Base-by-base conservation (phyloP, 2,888 invertebrate genomes). In the Protonemura montana region DNA sequence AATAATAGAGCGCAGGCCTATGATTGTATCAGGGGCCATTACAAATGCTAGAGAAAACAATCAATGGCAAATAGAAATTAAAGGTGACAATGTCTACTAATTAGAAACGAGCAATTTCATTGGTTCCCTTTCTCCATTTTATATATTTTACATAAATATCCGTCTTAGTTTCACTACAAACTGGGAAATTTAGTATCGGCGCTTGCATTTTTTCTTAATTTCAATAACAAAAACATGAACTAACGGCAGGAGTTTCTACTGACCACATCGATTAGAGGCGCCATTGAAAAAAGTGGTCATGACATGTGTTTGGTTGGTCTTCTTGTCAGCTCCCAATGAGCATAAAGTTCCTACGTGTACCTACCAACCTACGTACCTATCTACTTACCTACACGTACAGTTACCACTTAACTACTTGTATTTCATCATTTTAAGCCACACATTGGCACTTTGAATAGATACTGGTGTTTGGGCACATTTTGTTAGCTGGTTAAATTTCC, bases 251-350 rank as follows among this genome's bases (percentile, higher is more conserved):
- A 59, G 59, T 59, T 21, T 21, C 59, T 59, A 59, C 21, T 6
- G 35, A n/a, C 13, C 21, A 59, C 13, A 59, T 59, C 21, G 3
- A 59, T 7, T 59, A 21, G 59, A 59, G 59, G 21, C 59, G 21
- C 13, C 59, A 59, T 59, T 59, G 59, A 59, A 59, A 59, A 59
- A 59, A 10, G 21, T 59, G 59, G 59, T 59, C 7, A 59, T 59
- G 59, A 59, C 59, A 59, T 59, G 59, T 59, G 59, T 59, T 59
- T 59, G 59, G 59, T 59, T 59, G 59, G 59, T 59, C 59, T 59
- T 59, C 59, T 21, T 59, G 16, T 59, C 59, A 21, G 59, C 59
- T 59, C 59, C 21, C 1, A 35, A 1, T 59, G 59, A 59, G 59
- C 59, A 21, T 59, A 10, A 59, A 59, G 59, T 59, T 21, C 16